Percentiles rank a stretch among this genome's conserved stretches.
Evolutionary conservation across 2,888 invertebrate genomes (phyloP).

Genomic region (Cyclophora albipunctata): DNA sequence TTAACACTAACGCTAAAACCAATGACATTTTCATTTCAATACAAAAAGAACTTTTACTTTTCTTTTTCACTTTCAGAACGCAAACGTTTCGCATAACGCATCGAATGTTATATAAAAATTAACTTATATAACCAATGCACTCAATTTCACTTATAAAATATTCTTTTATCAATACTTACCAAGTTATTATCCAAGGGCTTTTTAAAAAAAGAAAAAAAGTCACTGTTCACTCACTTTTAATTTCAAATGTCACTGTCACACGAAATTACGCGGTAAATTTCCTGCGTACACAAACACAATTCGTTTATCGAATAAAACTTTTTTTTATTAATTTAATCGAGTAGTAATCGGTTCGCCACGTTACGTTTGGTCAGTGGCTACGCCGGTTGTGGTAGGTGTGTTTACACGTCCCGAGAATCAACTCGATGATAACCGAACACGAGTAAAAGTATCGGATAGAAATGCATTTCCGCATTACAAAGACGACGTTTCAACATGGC

Average conservation of each 20-base stretch:
- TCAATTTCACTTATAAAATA: too few relatives aligned
- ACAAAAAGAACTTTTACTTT: conserved; percentile 65
- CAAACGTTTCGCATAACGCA: conserved; percentile 23
- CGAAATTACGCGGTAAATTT: conserved; percentile 11
- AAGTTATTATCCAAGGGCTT: conserved; percentile 30
- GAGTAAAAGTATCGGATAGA: conserved; percentile 40
- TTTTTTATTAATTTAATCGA: conserved; percentile 8
- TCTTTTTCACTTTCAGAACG: conserved; percentile 14
- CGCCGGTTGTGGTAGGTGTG: conserved; percentile 60
- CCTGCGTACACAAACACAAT: conserved; percentile 10
- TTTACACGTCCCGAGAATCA: conserved; percentile 48
- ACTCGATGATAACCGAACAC: conserved; percentile 43
- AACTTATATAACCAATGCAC: conserved; percentile 5
- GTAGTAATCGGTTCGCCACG: conserved; percentile 48
- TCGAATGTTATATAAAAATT: conserved; percentile 26
- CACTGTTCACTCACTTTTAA: conserved; percentile 19
- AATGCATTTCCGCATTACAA: conserved; percentile 49
- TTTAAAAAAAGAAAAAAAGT: conserved; percentile 27
- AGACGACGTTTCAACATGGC: conserved; percentile 44
- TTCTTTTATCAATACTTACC: conserved; percentile 23
- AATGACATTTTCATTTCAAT: conserved; percentile 52
- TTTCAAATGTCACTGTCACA: conserved; percentile 46
- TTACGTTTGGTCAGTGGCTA: conserved; percentile 57
- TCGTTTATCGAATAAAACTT: conserved; percentile 8
- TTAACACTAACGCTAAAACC: conserved; percentile 42